Conservation (phyloP, 2,888 invertebrate genomes). For the Eutolmus rufibarbis region DNA sequence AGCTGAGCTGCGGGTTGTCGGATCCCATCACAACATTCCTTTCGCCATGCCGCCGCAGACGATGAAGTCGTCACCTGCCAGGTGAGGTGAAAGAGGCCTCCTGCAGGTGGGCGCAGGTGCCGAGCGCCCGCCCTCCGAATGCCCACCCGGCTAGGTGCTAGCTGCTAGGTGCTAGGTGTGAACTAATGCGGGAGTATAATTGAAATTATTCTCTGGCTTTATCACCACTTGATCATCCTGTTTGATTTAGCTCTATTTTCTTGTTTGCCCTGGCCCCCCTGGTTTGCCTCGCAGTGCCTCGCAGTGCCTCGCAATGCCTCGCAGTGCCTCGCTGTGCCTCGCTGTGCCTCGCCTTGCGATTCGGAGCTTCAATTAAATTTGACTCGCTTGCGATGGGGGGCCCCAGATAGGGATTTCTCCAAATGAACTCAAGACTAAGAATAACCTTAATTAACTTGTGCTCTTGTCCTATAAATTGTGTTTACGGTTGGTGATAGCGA, state of each 20-base stretch:
- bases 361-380: too few species aligned
- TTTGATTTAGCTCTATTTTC: slow-evolving; percentile 26
- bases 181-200: slow-evolving; percentile 30
- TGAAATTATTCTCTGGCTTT: slow-evolving; percentile 23
- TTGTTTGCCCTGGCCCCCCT: slow-evolving; percentile 4
- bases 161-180: neutral
- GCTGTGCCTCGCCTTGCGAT: too few species aligned
- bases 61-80: neutral
- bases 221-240: slow-evolving; percentile 34
- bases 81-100: neutral
- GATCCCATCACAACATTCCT: slow-evolving; percentile 4
- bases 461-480: slow-evolving; percentile 37
- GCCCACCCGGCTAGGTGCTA: neutral
- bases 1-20: neutral
- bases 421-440: slow-evolving; percentile 36
- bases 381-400: neutral
- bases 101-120: neutral
- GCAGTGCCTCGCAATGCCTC: too few species aligned
- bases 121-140: neutral
- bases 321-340: too few species aligned
- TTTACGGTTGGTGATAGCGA: slow-evolving; percentile 28
- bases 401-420: slow-evolving; percentile 11
- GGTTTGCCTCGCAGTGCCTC: too few species aligned
- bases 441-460: slow-evolving; percentile 38
- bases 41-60: neutral